Percentiles rank a stretch among this genome's conserved stretches.
These are phyloP conservation scores for Conchocele bisecta DNA, from an alignment of 2,888 invertebrate genomes.

Conservation along the genomic window DNA sequence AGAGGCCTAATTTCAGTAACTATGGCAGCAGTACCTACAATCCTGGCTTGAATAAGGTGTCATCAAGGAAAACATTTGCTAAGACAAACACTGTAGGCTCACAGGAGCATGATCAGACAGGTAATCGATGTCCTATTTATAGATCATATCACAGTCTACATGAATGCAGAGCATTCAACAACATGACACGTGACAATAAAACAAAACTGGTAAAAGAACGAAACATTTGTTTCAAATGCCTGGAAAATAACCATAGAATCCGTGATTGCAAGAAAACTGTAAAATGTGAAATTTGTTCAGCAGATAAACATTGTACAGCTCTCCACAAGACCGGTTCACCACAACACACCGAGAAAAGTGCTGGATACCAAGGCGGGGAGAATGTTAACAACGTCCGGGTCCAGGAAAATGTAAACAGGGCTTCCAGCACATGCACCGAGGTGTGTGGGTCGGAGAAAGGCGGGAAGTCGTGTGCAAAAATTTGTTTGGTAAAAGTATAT, in stretches of 20 bases:
- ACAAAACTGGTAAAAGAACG: slow-evolving; percentile 4
- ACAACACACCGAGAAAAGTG: no score
- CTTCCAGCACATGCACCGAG: slow-evolving; percentile 2
- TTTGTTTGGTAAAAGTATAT: slow-evolving; percentile 6
- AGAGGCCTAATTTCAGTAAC: no score
- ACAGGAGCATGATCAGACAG: not conserved
- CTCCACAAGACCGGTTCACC: no score
- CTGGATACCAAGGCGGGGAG: slow-evolving; percentile 11
- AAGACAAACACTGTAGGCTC: not conserved
- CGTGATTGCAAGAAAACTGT: not conserved
- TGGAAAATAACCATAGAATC: slow-evolving; percentile 7
- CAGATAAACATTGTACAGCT: not conserved
- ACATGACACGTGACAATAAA: not conserved
- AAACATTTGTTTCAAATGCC: not conserved
- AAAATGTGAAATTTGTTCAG: not conserved
- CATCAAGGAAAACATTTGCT: slow-evolving; percentile 1
- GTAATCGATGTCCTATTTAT: slow-evolving; percentile 3
- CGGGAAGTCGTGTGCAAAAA: slow-evolving; percentile 22
- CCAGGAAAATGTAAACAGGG: no score
- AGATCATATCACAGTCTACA: not conserved
- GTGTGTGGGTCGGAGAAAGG: slow-evolving; percentile 5
- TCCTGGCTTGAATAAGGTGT: not conserved
- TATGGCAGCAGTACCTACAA: not conserved
- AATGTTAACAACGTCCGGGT: no score
- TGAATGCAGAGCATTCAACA: slow-evolving; percentile 1